Conservation (phyloP, 2,113 vertebrate genomes). For the Hucho hucho region DNA sequence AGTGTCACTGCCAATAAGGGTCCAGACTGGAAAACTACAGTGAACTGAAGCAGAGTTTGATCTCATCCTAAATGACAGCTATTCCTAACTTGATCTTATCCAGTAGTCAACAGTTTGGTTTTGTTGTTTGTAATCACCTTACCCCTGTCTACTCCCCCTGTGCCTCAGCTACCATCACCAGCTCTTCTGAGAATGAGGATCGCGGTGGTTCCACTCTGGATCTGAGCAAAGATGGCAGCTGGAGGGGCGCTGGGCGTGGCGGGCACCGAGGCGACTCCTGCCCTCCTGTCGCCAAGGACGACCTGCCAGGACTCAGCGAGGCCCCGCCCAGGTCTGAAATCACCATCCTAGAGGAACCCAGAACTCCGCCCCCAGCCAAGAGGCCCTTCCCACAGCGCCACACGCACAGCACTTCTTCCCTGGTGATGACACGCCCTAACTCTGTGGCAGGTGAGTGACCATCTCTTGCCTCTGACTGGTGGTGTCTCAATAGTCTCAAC, state of each 20-base stretch:
- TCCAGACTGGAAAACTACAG: no score
- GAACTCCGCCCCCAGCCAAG: slow-evolving; percentile 66
- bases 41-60: no score
- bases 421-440: slow-evolving; percentile 92
- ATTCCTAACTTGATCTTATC: no score
- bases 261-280: slow-evolving; percentile 71
- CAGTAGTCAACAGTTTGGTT: not conserved
- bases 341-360: slow-evolving; percentile 36
- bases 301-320: slow-evolving; percentile 77
- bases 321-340: slow-evolving; percentile 48
- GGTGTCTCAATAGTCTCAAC: no score
- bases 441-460: slow-evolving; percentile 90
- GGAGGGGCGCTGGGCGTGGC: slow-evolving; percentile 58
- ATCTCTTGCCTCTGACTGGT: not conserved
- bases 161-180: slow-evolving; percentile 89
- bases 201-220: slow-evolving; percentile 90
- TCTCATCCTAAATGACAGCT: no score
- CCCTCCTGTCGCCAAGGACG: slow-evolving; percentile 66
- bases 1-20: no score
- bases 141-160: not conserved
- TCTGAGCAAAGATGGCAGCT: slow-evolving; percentile 84
- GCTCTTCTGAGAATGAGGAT: slow-evolving; percentile 97
- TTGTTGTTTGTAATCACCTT: not conserved
- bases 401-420: slow-evolving; percentile 79
- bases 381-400: slow-evolving; percentile 74